Evolutionary conservation across 2,113 vertebrate species (phyloP), one percentile per base, ranked within the genome.

Genomic region (Dipodomys merriami): DNA sequence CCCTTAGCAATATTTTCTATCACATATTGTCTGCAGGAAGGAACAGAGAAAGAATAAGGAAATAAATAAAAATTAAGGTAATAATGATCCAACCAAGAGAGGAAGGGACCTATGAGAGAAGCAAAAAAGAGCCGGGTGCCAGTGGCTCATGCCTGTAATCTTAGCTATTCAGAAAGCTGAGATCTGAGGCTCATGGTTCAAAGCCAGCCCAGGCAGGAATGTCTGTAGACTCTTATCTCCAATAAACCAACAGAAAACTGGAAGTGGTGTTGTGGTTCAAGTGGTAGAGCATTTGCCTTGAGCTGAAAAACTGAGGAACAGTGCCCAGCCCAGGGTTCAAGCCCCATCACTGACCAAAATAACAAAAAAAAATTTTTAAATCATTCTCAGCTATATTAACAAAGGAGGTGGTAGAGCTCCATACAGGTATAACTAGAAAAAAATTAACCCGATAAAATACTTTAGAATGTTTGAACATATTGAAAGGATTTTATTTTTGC

Each of bases 401-500:
- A 77, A 29, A 88, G 29, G 60, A 67, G 18, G 35, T 46, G 64
- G 8, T 27, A 79, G 30, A 12, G 44, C n/a, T 80, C 46, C 33
- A 83, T 1, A 68, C 15, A 81, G 29, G 22, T 35, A 19, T 57
- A 60, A 33, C 5, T 68, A 27, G 72, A 74, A 72, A 84, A 89
- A 90, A 69, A 62, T 13, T 91, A 49, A 65, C n/a, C 64, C 78
- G 39, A 29, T 73, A 74, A 90, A 93, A 74, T 60, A 78, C 6
- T 25, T 27, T 72, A 68, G 67, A 77, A 8, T 49, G 60, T 81
- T 68, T 72, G 30, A 88, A 72, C 5, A 90, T 27, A 82, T 6
- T 86, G 29, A 91, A 78, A 65, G 57, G n/a, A 7, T 62, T 87
- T 88, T 33, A 73, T 85, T 84, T 83, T 72, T 93, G 68, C 69